These are phyloP conservation scores for Myxocyprinus asiaticus DNA, from an alignment of 2,113 vertebrate genomes.

Conservation along the genomic window DNA sequence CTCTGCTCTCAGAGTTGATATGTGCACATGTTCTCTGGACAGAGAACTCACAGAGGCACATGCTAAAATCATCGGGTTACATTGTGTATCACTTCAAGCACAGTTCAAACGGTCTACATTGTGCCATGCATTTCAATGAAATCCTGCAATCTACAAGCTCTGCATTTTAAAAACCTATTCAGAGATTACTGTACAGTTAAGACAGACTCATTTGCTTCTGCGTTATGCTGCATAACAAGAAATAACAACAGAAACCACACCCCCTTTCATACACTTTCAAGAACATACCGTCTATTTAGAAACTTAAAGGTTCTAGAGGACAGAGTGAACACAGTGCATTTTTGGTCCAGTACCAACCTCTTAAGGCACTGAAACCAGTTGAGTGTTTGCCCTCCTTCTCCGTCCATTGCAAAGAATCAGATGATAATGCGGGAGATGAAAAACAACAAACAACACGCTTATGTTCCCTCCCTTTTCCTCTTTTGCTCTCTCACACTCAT, in stretches of 20 bases:
- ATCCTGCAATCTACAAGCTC: not conserved
- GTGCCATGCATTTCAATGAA: not conserved
- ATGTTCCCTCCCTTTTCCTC: not conserved
- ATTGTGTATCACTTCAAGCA: not conserved
- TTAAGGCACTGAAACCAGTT: constrained; percentile 63
- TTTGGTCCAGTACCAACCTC: constrained; percentile 60
- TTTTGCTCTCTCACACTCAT: constrained; percentile 50
- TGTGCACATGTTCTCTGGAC: not conserved
- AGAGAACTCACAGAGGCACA: not conserved
- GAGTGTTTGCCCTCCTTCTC: constrained; percentile 41
- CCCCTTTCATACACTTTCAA: not conserved
- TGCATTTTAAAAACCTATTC: not conserved
- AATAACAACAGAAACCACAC: not conserved
- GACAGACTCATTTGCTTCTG: not conserved
- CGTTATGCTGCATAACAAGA: not conserved
- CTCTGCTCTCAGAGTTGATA: not conserved
- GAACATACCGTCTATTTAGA: constrained; percentile 6
- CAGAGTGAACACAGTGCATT: too few relatives aligned
- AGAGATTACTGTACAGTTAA: not conserved
- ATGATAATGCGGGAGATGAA: constrained; percentile 21
- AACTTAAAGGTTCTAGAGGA: too few relatives aligned
- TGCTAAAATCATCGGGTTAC: not conserved
- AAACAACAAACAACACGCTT: not conserved
- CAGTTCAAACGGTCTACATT: not conserved
- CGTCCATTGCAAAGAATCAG: constrained; percentile 66